phyloP scores from a whole-genome alignment of 1,140 invertebrate species.

The Ganaspis sp. region DNA sequence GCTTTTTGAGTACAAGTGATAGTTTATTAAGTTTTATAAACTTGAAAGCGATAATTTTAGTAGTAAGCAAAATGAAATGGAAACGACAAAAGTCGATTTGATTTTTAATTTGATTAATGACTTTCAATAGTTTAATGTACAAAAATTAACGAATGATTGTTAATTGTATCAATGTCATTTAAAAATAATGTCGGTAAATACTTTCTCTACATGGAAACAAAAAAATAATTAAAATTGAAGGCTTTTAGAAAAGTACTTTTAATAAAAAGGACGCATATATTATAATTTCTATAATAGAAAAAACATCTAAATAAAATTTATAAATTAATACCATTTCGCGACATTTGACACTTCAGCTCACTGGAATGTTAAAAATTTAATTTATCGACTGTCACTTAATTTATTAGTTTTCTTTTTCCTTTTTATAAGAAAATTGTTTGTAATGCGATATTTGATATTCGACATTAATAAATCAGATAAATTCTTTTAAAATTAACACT shows the following conservation, averaged over 20 bases:
- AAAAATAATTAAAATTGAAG: background rate
- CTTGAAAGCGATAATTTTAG: background rate
- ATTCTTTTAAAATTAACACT: conserved; percentile 14
- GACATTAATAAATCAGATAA: conserved; percentile 11
- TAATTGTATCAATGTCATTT: no score
- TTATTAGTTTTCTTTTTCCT: background rate
- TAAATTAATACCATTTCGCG: background rate
- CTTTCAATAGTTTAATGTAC: background rate
- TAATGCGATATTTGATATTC: background rate
- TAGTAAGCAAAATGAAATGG: background rate
- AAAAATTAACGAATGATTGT: no score
- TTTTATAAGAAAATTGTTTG: background rate
- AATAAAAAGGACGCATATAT: background rate
- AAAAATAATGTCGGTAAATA: no score
- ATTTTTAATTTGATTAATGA: conserved; percentile 1
- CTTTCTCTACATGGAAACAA: no score
- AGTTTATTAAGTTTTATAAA: background rate
- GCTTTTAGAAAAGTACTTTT: background rate
- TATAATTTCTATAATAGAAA: background rate
- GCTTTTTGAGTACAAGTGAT: no score
- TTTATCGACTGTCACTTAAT: background rate
- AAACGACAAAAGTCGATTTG: conserved; percentile 3
- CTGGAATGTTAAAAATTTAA: background rate
- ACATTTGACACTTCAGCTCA: conserved; percentile 13
- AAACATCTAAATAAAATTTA: background rate